Percentiles rank a stretch among this genome's conserved stretches.
phyloP scores from a whole-genome alignment of 2,888 invertebrate genomes.

The Trissolcus japonicus region DNA sequence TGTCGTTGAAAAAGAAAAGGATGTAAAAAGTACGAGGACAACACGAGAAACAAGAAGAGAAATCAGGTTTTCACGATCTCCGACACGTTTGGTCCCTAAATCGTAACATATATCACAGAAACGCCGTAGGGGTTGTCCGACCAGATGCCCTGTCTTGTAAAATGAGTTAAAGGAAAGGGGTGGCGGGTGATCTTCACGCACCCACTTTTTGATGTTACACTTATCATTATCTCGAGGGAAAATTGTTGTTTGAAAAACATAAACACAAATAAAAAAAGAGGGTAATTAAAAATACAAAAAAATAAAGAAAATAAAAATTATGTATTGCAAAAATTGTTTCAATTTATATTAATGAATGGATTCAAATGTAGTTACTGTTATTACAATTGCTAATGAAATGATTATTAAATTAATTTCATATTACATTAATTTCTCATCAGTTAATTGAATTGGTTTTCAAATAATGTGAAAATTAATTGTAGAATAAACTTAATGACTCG shows the following conservation, averaged over 20 bases:
- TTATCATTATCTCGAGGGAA: constrained; percentile 52
- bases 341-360: too few relatives aligned
- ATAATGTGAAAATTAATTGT: background rate
- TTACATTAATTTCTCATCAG: too few relatives aligned
- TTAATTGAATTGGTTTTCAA: too few relatives aligned
- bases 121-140: constrained; percentile 61
- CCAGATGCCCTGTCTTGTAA: constrained; percentile 62
- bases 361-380: too few relatives aligned
- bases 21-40: constrained; percentile 29
- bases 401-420: too few relatives aligned
- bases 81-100: constrained; percentile 61
- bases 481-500: background rate
- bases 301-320: background rate
- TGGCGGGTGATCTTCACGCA: constrained; percentile 49
- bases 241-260: constrained; percentile 27
- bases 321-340: background rate
- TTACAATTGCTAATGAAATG: too few relatives aligned
- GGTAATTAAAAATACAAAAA: constrained; percentile 11
- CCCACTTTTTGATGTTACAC: constrained; percentile 49
- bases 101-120: constrained; percentile 65
- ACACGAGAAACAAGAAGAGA: constrained; percentile 54
- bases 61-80: constrained; percentile 59
- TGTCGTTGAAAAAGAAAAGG: constrained; percentile 25
- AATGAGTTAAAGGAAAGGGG: constrained; percentile 59
- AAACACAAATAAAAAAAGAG: constrained; percentile 13